Base-by-base conservation (phyloP, 1,140 invertebrate genomes). In the Paraescarpia echinospica region DNA sequence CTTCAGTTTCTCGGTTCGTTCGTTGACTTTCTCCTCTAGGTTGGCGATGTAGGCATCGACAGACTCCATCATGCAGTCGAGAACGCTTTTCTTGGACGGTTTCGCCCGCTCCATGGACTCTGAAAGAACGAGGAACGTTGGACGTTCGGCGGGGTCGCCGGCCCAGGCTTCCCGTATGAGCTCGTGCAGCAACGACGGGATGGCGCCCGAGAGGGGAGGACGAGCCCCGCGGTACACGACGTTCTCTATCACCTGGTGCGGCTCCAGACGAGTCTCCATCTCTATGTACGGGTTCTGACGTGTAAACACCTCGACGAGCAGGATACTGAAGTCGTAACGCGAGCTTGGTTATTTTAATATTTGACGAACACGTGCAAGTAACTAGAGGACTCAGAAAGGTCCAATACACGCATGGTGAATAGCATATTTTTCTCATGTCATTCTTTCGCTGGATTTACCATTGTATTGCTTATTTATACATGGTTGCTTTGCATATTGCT, bases 61-160 rank as follows among this genome's bases (percentile, higher is more conserved):
- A 5, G 92, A 34, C 34, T 92, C 92, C 92, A 92, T 92, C 92
- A 92, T 89, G 33, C 77, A 91, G 33, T 92, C 92, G n/a, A 92
- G 33, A 6, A 92, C 92, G 34, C 92, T 41, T 34, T 92, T 92
- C 92, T 90, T 92, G 89, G n/a, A 34, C 88, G 89, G 92, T 51
- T 92, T 92, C 59, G 88, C 35, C 35, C 90, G 22, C 89, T 91
- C n/a, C 22, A 92, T 1, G 22, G n/a, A n/a, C 35, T 92, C 90
- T 33, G 33, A 31, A 33, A 92, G 35, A 5, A 33, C 31, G 33
- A 5, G n/a, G 33, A 92, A 91, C 2, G 92, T 91, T 18, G 92
- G 92, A 5, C 92, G n/a, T 35, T 89, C 8, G 91, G 33, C 35
- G 33, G 91, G 91, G 4, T 34, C 35, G 33, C 5, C 33, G 31